phyloP scores from a whole-genome alignment of 2,113 vertebrate genomes.

The Nipponia nippon region DNA sequence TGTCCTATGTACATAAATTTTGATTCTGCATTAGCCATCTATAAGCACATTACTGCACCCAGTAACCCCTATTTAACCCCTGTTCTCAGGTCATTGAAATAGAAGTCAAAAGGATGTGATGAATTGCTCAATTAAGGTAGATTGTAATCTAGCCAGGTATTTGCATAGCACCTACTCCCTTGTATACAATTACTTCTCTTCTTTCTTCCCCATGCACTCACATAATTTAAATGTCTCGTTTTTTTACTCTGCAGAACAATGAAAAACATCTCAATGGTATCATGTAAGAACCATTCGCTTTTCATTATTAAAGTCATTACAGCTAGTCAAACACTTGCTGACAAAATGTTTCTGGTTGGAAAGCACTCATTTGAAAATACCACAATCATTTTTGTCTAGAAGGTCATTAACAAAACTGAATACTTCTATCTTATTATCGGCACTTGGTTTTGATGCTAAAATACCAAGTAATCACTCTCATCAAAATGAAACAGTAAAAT shows the following conservation, averaged over 20 bases:
- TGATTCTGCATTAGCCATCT: background rate
- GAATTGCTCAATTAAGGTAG: slow-evolving; percentile 25
- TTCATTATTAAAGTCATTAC: background rate
- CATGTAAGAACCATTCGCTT: background rate
- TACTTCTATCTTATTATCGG: background rate
- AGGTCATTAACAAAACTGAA: background rate
- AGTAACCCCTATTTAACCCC: slow-evolving; percentile 15
- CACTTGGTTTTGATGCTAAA: background rate
- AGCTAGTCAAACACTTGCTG: background rate
- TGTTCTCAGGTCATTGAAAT: background rate
- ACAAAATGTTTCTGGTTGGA: background rate
- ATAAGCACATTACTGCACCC: background rate
- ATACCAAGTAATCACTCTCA: background rate
- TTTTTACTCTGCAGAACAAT: background rate
- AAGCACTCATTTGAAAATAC: background rate
- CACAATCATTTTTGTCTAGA: background rate
- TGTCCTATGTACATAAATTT: background rate
- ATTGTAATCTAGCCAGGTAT: slow-evolving; percentile 37
- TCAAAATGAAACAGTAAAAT: background rate
- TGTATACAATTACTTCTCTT: slow-evolving; percentile 5
- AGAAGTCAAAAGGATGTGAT: slow-evolving; percentile 30
- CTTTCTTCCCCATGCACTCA: background rate
- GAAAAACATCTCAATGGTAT: background rate
- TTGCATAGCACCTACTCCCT: background rate
- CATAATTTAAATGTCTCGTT: background rate